phyloP scores from a whole-genome alignment of 2,888 invertebrate species.

The Myopa tessellatipennis region DNA sequence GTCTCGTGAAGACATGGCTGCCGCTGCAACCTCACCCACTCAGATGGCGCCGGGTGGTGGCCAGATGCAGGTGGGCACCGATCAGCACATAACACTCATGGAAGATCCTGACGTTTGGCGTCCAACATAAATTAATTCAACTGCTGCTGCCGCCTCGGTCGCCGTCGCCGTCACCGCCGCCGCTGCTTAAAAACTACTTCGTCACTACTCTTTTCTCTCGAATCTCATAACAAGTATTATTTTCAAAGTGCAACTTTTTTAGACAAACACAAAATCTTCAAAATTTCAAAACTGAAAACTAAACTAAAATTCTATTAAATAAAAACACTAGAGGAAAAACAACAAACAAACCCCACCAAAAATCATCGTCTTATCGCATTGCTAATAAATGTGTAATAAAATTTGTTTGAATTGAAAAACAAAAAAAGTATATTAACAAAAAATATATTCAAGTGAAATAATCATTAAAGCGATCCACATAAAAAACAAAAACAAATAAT shows the following conservation, averaged over 20 bases:
- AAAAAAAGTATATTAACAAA: constrained; percentile 13
- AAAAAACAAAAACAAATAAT: neutral
- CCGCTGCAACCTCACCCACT: constrained; percentile 78
- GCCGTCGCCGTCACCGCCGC: no score
- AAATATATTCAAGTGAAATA: constrained; percentile 29
- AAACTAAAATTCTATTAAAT: constrained; percentile 41
- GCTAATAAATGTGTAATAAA: constrained; percentile 6
- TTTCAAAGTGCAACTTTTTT: neutral
- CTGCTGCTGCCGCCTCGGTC: neutral
- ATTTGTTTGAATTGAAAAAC: constrained; percentile 44
- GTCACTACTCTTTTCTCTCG: no score
- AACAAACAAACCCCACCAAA: constrained; percentile 32
- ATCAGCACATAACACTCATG: constrained; percentile 84
- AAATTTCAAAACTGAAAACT: constrained; percentile 8
- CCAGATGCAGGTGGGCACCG: constrained; percentile 68
- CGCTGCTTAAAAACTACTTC: no score
- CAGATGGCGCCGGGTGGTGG: constrained; percentile 72
- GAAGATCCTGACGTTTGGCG: constrained; percentile 95
- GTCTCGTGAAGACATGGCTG: constrained; percentile 86
- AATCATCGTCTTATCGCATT: constrained; percentile 27
- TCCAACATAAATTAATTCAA: constrained; percentile 79
- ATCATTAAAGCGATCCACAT: constrained; percentile 18
- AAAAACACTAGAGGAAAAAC: constrained; percentile 34
- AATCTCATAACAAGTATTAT: neutral
- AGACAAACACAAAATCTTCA: constrained; percentile 14